Conservation (phyloP, 2,113 vertebrate species). For the Chionis minor region DNA sequence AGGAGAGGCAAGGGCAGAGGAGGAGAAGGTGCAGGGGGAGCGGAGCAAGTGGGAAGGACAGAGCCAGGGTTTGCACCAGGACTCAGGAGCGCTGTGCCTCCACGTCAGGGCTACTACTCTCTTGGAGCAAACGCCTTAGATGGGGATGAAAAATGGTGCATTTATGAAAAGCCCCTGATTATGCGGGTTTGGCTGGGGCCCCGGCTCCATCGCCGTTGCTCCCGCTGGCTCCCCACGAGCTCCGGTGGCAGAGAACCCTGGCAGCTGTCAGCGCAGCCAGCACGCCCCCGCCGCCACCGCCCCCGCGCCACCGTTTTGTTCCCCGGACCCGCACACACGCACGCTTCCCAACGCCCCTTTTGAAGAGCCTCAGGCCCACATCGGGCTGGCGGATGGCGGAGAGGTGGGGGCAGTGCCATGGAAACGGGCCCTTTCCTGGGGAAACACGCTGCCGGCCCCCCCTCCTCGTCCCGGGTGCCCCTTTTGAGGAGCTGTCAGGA, state of each 20-base stretch:
- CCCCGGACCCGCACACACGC: slow-evolving; percentile 53
- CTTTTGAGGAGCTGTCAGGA: slow-evolving; percentile 97
- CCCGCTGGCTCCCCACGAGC: slow-evolving; percentile 77
- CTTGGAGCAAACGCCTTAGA: slow-evolving; percentile 36
- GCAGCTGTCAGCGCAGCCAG: slow-evolving; percentile 82
- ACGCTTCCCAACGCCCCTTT: slow-evolving; percentile 54
- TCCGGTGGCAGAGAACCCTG: slow-evolving; percentile 65
- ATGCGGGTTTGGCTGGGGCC: slow-evolving; percentile 76
- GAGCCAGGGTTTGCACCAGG: not conserved
- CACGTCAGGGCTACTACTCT: not conserved
- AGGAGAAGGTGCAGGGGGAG: not conserved
- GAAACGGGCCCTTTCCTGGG: slow-evolving; percentile 89
- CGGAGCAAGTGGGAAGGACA: fast-evolving
- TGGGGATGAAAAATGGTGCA: slow-evolving; percentile 76
- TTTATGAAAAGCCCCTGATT: slow-evolving; percentile 76
- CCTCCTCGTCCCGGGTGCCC: slow-evolving; percentile 37
- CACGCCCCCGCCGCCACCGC: slow-evolving; percentile 75
- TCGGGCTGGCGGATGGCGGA: slow-evolving; percentile 82
- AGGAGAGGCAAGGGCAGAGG: not conserved
- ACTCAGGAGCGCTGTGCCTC: slow-evolving; percentile 1
- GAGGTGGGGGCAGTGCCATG: slow-evolving; percentile 87
- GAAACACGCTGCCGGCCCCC: slow-evolving; percentile 87
- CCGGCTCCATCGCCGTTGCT: slow-evolving; percentile 64
- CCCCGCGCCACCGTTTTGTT: slow-evolving; percentile 75
- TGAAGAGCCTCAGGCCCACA: slow-evolving; percentile 81